These are phyloP conservation scores for Pedionomus torquatus DNA, from an alignment of 2,113 vertebrate species.

Conservation along the genomic window DNA sequence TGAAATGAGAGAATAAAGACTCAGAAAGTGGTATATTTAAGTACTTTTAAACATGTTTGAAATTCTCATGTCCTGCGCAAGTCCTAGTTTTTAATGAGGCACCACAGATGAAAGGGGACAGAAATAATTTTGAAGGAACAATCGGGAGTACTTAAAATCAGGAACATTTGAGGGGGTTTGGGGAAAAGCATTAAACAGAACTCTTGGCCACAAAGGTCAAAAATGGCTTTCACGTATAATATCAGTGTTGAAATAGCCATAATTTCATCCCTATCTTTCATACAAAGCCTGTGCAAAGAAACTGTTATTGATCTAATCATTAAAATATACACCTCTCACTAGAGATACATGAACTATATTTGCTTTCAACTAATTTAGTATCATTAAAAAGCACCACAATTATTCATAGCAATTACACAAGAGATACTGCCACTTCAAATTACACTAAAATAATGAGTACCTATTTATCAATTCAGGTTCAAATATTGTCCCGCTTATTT, in stretches of 20 bases:
- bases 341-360: not conserved
- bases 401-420: not conserved
- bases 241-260: not conserved
- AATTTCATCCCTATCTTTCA: slow-evolving; percentile 8
- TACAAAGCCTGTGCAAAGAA: not conserved
- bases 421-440: not conserved
- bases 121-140: slow-evolving; percentile 66
- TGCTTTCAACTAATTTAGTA: not conserved
- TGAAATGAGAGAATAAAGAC: slow-evolving; percentile 61
- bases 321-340: not conserved
- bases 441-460: not conserved
- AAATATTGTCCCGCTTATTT: not conserved
- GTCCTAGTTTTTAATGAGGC: slow-evolving; percentile 72
- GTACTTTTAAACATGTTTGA: slow-evolving; percentile 52
- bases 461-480: not conserved
- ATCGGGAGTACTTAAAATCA: slow-evolving; percentile 63
- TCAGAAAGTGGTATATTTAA: slow-evolving; percentile 61
- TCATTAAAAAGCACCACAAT: not conserved
- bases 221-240: slow-evolving; percentile 21
- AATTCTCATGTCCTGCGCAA: slow-evolving; percentile 51
- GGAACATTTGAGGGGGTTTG: slow-evolving; percentile 28
- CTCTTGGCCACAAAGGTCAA: not conserved
- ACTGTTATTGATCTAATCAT: not conserved
- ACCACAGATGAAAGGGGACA: slow-evolving; percentile 38
- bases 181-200: slow-evolving; percentile 44